Evolutionary conservation across 2,888 invertebrate species (phyloP).

Genomic region (Coenonympha arcania): DNA sequence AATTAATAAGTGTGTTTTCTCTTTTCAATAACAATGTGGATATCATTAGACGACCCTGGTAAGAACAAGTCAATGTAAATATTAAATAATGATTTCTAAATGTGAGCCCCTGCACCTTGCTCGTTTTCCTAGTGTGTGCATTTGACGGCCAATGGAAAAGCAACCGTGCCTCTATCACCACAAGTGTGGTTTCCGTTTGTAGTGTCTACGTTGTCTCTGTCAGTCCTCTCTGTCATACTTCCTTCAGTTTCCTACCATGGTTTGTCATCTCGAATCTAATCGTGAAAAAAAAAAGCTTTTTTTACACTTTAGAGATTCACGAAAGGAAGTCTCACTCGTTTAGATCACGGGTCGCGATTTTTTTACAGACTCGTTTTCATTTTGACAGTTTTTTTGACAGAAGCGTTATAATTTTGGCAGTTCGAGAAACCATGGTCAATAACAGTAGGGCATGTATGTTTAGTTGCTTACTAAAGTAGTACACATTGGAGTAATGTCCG

Average conservation of each 20-base stretch:
- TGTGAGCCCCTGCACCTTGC: constrained; percentile 27
- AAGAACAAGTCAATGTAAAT: constrained; percentile 42
- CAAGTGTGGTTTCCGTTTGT: constrained; percentile 17
- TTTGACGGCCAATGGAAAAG: constrained; percentile 17
- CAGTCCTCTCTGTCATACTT: constrained; percentile 20
- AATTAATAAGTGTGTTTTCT: constrained; percentile 58
- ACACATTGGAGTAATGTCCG: constrained; percentile 39
- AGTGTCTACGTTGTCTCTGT: constrained; percentile 19
- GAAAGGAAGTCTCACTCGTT: background rate
- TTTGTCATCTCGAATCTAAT: constrained; percentile 25
- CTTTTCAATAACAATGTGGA: constrained; percentile 67
- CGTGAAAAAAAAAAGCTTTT: background rate
- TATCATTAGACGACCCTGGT: constrained; percentile 69
- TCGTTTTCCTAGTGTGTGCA: constrained; percentile 25
- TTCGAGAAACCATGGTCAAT: constrained; percentile 47
- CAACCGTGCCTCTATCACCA: constrained; percentile 9
- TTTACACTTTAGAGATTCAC: background rate
- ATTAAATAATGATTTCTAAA: constrained; percentile 25
- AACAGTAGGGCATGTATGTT: constrained; percentile 42
- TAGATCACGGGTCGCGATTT: background rate
- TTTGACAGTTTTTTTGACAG: constrained; percentile 14
- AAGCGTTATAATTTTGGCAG: constrained; percentile 1
- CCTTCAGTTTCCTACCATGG: constrained; percentile 28
- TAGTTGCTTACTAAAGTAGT: constrained; percentile 52
- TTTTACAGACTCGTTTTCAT: background rate